Conservation (phyloP, 2,113 vertebrate species). For the Limanda limanda region DNA sequence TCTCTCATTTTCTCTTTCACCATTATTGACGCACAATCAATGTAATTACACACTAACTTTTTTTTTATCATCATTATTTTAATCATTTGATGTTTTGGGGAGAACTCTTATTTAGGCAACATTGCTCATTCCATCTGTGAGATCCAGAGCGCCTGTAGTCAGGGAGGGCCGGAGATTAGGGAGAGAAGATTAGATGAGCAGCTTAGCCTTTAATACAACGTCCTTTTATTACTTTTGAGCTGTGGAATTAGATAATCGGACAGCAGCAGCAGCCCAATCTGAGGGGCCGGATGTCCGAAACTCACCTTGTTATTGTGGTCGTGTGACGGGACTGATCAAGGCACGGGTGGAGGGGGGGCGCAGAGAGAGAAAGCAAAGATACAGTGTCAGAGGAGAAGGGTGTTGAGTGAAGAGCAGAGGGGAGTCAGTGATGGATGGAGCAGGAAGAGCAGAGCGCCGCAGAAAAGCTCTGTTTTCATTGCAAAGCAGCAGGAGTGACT, state of each 20-base stretch:
- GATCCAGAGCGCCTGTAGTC: conserved; percentile 29
- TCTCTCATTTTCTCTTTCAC: not conserved
- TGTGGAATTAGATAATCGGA: conserved; percentile 62
- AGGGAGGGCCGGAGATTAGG: conserved; percentile 65
- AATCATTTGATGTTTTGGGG: not conserved
- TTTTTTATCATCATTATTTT: not conserved
- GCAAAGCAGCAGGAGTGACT: not conserved
- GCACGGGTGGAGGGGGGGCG: too few relatives aligned
- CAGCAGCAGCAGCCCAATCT: conserved; percentile 20
- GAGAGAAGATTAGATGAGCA: conserved; percentile 70
- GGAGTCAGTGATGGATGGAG: too few relatives aligned
- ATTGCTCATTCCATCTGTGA: conserved; percentile 36
- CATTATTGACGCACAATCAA: not conserved
- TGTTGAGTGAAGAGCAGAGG: too few relatives aligned
- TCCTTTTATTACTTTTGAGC: conserved; percentile 73
- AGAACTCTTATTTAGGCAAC: conserved; percentile 3
- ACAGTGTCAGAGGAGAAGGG: too few relatives aligned
- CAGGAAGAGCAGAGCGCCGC: too few relatives aligned
- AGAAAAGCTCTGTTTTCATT: too few relatives aligned
- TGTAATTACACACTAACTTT: not conserved
- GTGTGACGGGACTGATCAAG: not conserved
- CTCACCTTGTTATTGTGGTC: conserved; percentile 1
- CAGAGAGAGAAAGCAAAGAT: too few relatives aligned
- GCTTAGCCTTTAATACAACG: conserved; percentile 62
- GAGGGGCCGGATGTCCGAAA: conserved; percentile 10